Evolutionary conservation across 2,888 invertebrate species (phyloP).

Genomic region (Operophtera brumata): DNA sequence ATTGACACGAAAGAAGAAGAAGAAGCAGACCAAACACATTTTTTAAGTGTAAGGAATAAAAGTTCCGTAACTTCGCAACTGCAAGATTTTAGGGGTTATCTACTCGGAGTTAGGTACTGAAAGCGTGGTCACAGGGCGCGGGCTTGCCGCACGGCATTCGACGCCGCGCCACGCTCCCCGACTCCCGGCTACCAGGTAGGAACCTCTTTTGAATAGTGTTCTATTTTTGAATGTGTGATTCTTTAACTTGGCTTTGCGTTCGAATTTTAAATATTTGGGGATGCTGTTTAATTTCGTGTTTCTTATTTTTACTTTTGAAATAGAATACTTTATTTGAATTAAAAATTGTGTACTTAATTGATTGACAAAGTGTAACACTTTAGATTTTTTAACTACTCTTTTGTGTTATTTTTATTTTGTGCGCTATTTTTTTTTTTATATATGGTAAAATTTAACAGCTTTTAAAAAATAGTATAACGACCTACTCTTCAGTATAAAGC

Average conservation of each 20-base stretch:
- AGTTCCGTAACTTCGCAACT: constrained; percentile 39
- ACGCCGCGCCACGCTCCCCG: constrained; percentile 51
- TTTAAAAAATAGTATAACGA: too few species aligned
- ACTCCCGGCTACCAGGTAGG: constrained; percentile 45
- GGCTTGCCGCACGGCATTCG: constrained; percentile 64
- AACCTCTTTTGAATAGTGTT: constrained; percentile 14
- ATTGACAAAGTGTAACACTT: background rate
- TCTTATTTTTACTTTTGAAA: background rate
- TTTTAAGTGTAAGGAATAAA: background rate
- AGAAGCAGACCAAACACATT: too few species aligned
- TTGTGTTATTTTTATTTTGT: background rate
- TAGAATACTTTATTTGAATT: background rate
- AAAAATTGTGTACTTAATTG: background rate
- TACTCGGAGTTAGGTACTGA: constrained; percentile 2
- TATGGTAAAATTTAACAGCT: too few species aligned
- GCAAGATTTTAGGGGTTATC: constrained; percentile 40
- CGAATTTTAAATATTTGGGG: background rate
- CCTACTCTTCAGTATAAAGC: background rate
- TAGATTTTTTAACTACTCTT: background rate
- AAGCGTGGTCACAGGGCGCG: constrained; percentile 33
- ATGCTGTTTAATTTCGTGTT: background rate
- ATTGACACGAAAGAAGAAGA: too few species aligned
- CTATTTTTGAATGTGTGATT: constrained; percentile 16
- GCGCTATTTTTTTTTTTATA: background rate
- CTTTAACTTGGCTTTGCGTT: background rate